A percentile compares a stretch with the other conserved stretches of the same genome.
phyloP scores from a whole-genome alignment of 2,888 invertebrate species.

The Hypomecis atomaria region DNA sequence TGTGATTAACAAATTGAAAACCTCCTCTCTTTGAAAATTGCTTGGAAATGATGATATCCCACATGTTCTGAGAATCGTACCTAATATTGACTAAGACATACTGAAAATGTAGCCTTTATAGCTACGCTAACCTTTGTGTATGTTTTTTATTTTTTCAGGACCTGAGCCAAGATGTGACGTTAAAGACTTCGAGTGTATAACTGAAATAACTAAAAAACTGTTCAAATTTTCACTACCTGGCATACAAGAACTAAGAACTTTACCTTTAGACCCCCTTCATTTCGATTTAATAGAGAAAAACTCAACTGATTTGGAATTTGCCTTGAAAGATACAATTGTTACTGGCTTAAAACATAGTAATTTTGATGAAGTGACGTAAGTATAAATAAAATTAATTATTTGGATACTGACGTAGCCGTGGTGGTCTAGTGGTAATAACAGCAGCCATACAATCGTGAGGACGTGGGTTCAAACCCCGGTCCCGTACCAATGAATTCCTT shows the following conservation, averaged over 20 bases:
- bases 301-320: background rate
- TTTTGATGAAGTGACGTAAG: background rate
- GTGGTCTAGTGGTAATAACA: too few relatives aligned
- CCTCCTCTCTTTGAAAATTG: too few relatives aligned
- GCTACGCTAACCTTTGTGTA: too few relatives aligned
- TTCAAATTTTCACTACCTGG: background rate
- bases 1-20: too few relatives aligned
- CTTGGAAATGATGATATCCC: too few relatives aligned
- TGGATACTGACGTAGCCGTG: background rate
- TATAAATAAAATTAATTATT: background rate
- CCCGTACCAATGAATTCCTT: too few relatives aligned
- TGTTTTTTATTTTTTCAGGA: background rate
- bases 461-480: too few relatives aligned
- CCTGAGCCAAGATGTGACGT: background rate
- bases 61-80: too few relatives aligned
- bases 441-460: too few relatives aligned
- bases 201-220: background rate
- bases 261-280: constrained; percentile 5
- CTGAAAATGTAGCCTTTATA: too few relatives aligned
- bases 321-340: constrained; percentile 1
- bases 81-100: too few relatives aligned
- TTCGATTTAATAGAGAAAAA: background rate
- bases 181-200: background rate
- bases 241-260: background rate
- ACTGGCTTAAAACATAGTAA: background rate